phyloP scores from a whole-genome alignment of 2,888 invertebrate species.

The Meghimatium bilineatum region DNA sequence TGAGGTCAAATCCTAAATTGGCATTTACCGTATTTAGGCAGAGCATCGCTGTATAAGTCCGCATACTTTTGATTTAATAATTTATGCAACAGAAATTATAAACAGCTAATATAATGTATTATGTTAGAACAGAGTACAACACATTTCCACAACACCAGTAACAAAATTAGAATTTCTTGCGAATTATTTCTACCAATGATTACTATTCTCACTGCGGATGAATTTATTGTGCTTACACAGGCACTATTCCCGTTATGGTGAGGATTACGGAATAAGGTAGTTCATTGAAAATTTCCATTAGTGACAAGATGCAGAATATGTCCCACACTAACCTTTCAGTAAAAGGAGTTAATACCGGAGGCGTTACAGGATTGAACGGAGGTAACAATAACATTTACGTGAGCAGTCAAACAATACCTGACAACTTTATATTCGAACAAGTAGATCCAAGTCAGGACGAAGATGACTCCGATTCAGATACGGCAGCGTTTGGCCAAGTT shows the following conservation, averaged over 20 bases:
- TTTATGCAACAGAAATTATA: constrained; percentile 2
- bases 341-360: constrained; percentile 5
- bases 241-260: constrained; percentile 47
- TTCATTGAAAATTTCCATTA: constrained; percentile 40
- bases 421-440: constrained; percentile 66
- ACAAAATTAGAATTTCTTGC: neutral
- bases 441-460: constrained; percentile 67
- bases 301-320: constrained; percentile 30
- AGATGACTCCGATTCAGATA: constrained; percentile 63
- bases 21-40: constrained; percentile 35
- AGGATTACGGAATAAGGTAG: constrained; percentile 31
- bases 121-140: neutral
- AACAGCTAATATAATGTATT: neutral
- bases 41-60: constrained; percentile 11
- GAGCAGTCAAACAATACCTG: constrained; percentile 44
- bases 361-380: constrained; percentile 37
- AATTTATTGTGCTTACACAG: constrained; percentile 25
- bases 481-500: constrained; percentile 46
- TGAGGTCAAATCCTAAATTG: constrained; percentile 33
- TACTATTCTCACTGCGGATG: constrained; percentile 27
- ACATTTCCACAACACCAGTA: neutral
- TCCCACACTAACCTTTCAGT: constrained; percentile 28
- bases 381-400: constrained; percentile 16
- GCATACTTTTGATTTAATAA: neutral
- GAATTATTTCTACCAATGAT: neutral